Conservation (phyloP, 1,140 invertebrate genomes). For the Oedothorax gibbosus region DNA sequence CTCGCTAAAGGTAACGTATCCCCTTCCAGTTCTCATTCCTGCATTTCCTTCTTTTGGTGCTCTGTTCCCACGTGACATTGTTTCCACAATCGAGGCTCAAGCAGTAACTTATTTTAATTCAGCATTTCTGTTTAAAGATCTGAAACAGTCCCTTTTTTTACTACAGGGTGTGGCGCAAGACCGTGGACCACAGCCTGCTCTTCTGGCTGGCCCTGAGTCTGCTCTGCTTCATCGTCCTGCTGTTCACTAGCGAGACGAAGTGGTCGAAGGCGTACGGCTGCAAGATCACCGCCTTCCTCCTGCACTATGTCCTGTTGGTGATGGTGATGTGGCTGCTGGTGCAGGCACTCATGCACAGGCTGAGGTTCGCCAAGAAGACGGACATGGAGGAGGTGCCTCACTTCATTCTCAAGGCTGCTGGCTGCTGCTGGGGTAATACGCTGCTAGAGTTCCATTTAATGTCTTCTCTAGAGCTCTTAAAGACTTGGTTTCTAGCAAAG, state of each 20-base stretch:
- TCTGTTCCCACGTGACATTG: no score
- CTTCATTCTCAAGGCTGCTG: constrained; percentile 1
- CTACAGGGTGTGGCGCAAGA: constrained; percentile 34
- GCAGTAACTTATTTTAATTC: no score
- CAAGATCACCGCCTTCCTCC: background rate
- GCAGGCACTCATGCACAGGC: constrained; percentile 11
- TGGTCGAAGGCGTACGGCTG: constrained; percentile 4
- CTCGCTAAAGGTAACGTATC: no score
- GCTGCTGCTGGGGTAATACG: constrained; percentile 18
- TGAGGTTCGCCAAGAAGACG: constrained; percentile 47
- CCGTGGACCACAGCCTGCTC: constrained; percentile 36
- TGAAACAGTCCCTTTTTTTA: no score
- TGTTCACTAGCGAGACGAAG: constrained; percentile 32
- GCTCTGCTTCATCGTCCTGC: constrained; percentile 17
- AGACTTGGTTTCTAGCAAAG: no score
- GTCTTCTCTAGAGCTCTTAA: no score
- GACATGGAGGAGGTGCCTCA: constrained; percentile 38
- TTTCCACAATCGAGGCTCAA: no score
- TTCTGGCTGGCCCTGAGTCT: constrained; percentile 34
- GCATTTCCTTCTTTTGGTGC: no score
- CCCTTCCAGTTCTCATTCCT: no score
- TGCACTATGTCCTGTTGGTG: constrained; percentile 24
- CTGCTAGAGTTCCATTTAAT: no score
- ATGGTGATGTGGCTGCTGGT: constrained; percentile 23
- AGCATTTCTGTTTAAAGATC: no score